Evolutionary conservation across 2,113 vertebrate genomes (phyloP), one percentile per base, ranked within the genome.

Genomic region (Terrapene triunguis): DNA sequence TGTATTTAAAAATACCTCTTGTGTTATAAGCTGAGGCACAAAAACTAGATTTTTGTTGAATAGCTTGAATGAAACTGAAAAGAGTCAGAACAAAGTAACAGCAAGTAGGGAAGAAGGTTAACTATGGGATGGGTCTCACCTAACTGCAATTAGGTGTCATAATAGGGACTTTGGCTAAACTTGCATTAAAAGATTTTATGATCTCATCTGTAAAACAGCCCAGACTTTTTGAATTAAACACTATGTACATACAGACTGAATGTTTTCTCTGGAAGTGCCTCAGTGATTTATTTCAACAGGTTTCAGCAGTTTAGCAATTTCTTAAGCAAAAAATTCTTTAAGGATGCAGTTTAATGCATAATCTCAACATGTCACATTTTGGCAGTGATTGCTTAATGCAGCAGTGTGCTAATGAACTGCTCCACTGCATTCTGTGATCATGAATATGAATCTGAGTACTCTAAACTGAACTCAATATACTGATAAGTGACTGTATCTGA

Each of bases 401-500:
- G 94, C 82, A 94, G 89, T 81, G 82, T 88, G 69, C 94, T 96
- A 94, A 97, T 93, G 91, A 97, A 95, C 89, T 96, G 96, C 93
- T 94, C 89, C 93, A 91, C 87, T 95, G 94, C 93, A 95, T 96
- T 93, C 89, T 95, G 83, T 87, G 95, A 91, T 97, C 92, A 92
- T 87, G 96, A 96, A 96, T 95, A 95, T 90, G 97, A 97, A 96
- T 90, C 17, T 1, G 74, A 95, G 82, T 94, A 95, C 96, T 93
- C 93, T 90, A 97, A 95, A 96, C 96, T 94, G 90, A 96, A 94
- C 93, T 96, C 97, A 95, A 84, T 93, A 92, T 97, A 86, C 95
- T 97, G 95, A 85, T 79, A 96, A 97, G 95, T 96, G 92, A 94
- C 92, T 95, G 76, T 81, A 89, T 84, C 92, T 95, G 94, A 95